Percentiles rank a stretch among this genome's conserved stretches.
phyloP scores from a whole-genome alignment of 23 tunicate species.

The Corella eumyota region DNA sequence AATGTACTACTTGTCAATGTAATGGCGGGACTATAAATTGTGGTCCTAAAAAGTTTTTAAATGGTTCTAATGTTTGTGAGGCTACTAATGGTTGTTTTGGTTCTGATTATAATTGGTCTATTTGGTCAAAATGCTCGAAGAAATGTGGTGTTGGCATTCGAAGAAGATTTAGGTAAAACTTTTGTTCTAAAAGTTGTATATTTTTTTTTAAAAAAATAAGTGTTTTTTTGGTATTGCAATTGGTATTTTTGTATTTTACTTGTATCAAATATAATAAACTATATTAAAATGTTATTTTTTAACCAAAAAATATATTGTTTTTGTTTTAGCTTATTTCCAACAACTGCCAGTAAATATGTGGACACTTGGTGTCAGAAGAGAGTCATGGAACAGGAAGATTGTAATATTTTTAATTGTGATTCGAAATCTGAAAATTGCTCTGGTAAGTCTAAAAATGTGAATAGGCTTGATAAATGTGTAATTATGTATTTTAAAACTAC shows the following conservation, averaged over 20 bases:
- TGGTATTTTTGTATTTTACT: no score
- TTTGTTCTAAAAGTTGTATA: neutral
- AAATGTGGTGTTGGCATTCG: slow-evolving; percentile 24
- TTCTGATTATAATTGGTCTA: slow-evolving; percentile 5
- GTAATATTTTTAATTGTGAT: neutral
- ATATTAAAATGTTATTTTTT: no score
- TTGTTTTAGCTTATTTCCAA: no score
- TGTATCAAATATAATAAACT: no score
- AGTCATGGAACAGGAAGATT: slow-evolving; percentile 5
- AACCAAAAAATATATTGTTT: no score
- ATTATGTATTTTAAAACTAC: no score
- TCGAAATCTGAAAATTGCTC: neutral
- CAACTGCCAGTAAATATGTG: no score
- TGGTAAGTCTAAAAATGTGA: neutral
- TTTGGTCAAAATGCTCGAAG: slow-evolving; percentile 23
- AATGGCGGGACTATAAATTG: slow-evolving; percentile 20
- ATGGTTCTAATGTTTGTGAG: slow-evolving; percentile 7
- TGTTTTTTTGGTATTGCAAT: no score
- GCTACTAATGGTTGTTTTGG: slow-evolving; percentile 2
- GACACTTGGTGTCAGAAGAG: slow-evolving; percentile 1
- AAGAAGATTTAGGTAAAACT: slow-evolving; percentile 7
- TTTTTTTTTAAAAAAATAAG: neutral
- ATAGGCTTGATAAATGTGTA: neutral
- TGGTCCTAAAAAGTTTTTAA: neutral
- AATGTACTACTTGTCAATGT: slow-evolving; percentile 31